phyloP scores from a whole-genome alignment of 2,888 invertebrate species.

The Galeopsomyia nigrocyanea region DNA sequence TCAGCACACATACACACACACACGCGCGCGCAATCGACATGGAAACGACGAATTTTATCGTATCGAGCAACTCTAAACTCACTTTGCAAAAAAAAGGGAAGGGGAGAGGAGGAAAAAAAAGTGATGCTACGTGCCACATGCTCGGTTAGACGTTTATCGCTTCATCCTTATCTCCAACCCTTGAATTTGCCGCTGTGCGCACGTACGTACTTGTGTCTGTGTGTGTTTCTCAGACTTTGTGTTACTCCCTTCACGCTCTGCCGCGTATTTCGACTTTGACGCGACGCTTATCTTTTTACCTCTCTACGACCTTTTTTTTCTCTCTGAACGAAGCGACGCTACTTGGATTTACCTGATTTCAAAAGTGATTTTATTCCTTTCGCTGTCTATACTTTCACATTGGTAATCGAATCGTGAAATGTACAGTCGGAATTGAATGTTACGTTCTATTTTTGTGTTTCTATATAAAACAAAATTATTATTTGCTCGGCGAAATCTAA shows the following conservation, averaged over 20 bases:
- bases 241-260: constrained; percentile 14
- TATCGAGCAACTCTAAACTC: too few relatives aligned
- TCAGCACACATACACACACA: too few relatives aligned
- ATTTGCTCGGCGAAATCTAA: too few relatives aligned
- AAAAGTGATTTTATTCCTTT: too few relatives aligned
- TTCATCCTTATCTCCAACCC: constrained; percentile 1
- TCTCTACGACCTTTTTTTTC: constrained; percentile 16
- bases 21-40: too few relatives aligned
- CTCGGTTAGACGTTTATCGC: constrained; percentile 12
- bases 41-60: too few relatives aligned
- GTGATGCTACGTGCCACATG: neutral
- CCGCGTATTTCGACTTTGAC: neutral
- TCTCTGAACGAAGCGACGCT: neutral
- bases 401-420: too few relatives aligned
- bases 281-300: constrained; percentile 14
- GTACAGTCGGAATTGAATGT: too few relatives aligned
- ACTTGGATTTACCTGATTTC: too few relatives aligned
- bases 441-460: too few relatives aligned
- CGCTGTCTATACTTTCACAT: too few relatives aligned
- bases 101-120: neutral
- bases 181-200: neutral
- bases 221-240: constrained; percentile 14
- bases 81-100: neutral
- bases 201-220: neutral
- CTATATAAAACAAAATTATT: too few relatives aligned